Evolutionary conservation across 2,888 invertebrate species (phyloP).

Genomic region (Sycophila texana): DNA sequence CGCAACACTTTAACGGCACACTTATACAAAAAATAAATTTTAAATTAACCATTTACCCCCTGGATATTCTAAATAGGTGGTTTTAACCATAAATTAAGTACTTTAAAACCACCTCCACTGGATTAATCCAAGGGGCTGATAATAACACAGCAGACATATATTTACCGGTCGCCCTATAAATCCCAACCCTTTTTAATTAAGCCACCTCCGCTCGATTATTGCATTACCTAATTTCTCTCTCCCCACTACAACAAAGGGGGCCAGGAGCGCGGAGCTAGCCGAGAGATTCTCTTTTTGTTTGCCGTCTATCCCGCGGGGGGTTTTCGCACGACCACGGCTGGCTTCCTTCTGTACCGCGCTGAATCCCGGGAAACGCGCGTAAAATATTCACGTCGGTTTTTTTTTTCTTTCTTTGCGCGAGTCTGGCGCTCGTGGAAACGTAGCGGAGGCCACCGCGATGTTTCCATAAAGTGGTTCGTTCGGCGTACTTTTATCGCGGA

Average conservation of each 20-base stretch:
- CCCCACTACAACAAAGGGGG: neutral
- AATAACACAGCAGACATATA: too few relatives aligned
- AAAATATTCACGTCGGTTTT: constrained; percentile 3
- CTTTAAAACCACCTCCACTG: neutral
- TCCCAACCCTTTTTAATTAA: neutral
- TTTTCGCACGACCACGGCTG: neutral
- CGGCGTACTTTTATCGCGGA: neutral
- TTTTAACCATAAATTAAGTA: neutral
- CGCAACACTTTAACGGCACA: neutral
- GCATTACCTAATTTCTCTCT: constrained; percentile 10
- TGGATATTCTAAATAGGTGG: too few relatives aligned
- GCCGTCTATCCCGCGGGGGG: neutral
- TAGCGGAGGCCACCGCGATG: neutral
- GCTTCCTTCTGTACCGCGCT: neutral
- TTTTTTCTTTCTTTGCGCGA: neutral
- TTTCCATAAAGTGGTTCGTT: neutral
- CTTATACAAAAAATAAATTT: neutral
- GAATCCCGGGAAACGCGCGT: neutral
- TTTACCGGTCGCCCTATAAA: too few relatives aligned
- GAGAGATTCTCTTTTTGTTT: neutral
- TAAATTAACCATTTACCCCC: neutral
- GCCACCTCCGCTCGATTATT: constrained; percentile 3
- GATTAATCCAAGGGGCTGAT: neutral
- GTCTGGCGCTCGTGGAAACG: neutral
- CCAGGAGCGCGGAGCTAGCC: neutral